phyloP scores from a whole-genome alignment of 2,888 invertebrate species.

The Ornithoptera alexandrae region DNA sequence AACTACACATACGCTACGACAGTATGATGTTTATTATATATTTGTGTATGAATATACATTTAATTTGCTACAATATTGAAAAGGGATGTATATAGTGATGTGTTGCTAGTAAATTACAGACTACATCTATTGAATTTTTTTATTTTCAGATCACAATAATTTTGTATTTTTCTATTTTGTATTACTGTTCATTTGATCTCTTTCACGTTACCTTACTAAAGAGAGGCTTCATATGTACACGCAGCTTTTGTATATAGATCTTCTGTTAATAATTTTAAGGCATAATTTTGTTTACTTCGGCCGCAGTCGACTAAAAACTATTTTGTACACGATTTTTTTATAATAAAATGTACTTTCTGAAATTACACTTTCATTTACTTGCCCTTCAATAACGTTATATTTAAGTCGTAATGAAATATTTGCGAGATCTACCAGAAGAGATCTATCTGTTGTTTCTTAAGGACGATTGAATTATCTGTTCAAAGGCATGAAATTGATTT shows the following conservation, averaged over 20 bases:
- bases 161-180: neutral
- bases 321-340: conserved; percentile 54
- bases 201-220: conserved; percentile 34
- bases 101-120: neutral
- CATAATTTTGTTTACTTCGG: conserved; percentile 62
- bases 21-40: neutral
- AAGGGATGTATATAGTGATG: neutral
- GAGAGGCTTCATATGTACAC: conserved; percentile 50
- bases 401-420: no score
- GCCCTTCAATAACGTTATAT: neutral
- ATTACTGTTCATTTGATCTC: conserved; percentile 53
- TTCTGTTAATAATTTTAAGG: conserved; percentile 47
- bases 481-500: no score
- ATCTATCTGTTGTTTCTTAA: no score
- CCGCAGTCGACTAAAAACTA: conserved; percentile 77
- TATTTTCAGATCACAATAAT: neutral
- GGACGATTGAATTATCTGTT: no score
- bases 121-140: neutral
- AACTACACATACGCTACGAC: no score
- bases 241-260: conserved; percentile 66
- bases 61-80: no score
- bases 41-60: no score
- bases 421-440: no score
- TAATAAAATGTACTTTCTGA: conserved; percentile 59
- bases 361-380: conserved; percentile 36